Base-by-base conservation (phyloP, 2,888 invertebrate species). In the Dynastes hyllus region DNA sequence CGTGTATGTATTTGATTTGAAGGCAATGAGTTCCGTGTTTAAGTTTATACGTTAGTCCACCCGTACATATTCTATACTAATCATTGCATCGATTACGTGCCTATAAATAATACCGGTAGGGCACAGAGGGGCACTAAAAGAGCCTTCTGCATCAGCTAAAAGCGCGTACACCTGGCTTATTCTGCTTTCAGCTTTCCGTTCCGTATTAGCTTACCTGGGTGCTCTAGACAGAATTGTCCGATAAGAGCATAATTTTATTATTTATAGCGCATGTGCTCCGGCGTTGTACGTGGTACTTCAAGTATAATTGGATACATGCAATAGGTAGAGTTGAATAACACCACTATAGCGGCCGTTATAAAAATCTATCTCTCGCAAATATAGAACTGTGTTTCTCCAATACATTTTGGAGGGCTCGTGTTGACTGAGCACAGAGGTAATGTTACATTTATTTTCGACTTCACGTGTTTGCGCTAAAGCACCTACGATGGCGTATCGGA, bases 51-150 rank as follows among this genome's bases (percentile, higher is more conserved):
- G 16, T 5, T 58, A 22, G 55, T 58, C 8, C 16, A 55, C 40
- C 40, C 8, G 27, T 51, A 69, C 51, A 55, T 40, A 58, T 77
- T 77, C 55, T 37, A 40, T 53, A 65, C 70, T 73, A 78, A 73
- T 78, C 73, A 78, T 40, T 55, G 51, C 55, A 78, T 78, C 78
- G 71, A 78, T 78, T 73, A 78, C 71, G 73, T 40, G 40, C 51
- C 73, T 78, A 78, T 78, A 78, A 65, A 78, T 78, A 78, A 75
- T 55, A 61, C 61, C n/a, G 73, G 45, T 45, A 45, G 27, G 16
- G 61, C 63, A 69, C 27, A 61, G 45, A 27, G 58, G 27, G 37
- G 40, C 3, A 63, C 58, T 11, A 40, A 22, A 61, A 22, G n/a
- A 58, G 58, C 53, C 61, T 40, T 22, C 27, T 45, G 61, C 61